Evolutionary conservation across 2,797 vertebrate species (phyloP), one percentile per base, ranked within the genome.

Genomic region (Benthosema pterotum): DNA sequence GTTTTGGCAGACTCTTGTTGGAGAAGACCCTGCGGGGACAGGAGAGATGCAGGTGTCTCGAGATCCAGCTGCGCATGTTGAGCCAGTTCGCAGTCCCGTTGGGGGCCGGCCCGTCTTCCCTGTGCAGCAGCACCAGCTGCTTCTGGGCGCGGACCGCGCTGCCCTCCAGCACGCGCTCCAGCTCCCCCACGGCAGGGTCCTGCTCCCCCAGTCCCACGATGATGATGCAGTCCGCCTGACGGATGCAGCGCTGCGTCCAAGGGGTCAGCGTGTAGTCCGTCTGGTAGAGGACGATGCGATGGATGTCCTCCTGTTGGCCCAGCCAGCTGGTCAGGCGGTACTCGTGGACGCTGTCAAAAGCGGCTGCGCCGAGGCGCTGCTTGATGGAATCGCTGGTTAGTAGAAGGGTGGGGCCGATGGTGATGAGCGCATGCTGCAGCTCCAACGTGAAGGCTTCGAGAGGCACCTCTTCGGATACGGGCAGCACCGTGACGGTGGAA

Each of bases 11-110:
- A 49, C 95, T 96, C 75, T 95, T 93, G 68, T 89, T 93, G 56
- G 95, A 96, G 82, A 99, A 98, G 78, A 99, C 93, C 5, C 96
- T 91, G 52, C 95, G 92, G 0, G 97, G 97, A 59, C 97, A 99
- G 54, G 94, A 89, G 52, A 99, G 93, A 59, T 99, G 97, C 16
- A 96, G 90, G 77, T 99, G 97, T 58, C 94, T 94, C 0, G 96
- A 99, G 66, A 97, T 97, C 96, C 97, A 98, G 88, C 94, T 96
- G 5, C 96, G 71, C 96, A 97, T 97, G 90, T 98, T 98, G 16
- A 98, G 95, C 97, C 96, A 97, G 38, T 98, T 93, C 11, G 93
- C 96, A 0, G 97, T 98, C 18, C 94, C 95, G 56, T 87, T 85
- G 0, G 97, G 97, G 0, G 89, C 90, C 0, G 95, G 95, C 0